Conservation (phyloP, 2,888 invertebrate genomes). For the Anthophora plumipes region DNA sequence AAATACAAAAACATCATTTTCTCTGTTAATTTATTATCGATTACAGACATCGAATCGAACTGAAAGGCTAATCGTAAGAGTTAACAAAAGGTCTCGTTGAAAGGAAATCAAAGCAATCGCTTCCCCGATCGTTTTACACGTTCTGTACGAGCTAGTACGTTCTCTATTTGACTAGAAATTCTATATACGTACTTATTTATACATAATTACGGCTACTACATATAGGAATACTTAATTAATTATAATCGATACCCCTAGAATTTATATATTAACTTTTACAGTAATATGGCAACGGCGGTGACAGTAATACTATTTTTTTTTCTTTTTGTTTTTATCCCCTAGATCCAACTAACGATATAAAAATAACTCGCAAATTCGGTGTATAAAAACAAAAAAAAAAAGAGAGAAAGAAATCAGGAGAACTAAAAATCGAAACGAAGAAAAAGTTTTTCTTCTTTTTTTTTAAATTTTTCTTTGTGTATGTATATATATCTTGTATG, state of each 20-base stretch:
- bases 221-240: slow-evolving; percentile 61
- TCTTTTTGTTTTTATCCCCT: slow-evolving; percentile 39
- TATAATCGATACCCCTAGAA: slow-evolving; percentile 48
- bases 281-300: slow-evolving; percentile 78
- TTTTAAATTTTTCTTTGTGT: not conserved
- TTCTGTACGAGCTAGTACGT: slow-evolving; percentile 57
- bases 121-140: slow-evolving; percentile 38
- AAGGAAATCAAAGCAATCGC: slow-evolving; percentile 16
- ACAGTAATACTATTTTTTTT: slow-evolving; percentile 68
- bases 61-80: not conserved
- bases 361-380: slow-evolving; percentile 52
- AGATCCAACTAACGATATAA: slow-evolving; percentile 71
- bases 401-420: slow-evolving; percentile 17
- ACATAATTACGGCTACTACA: slow-evolving; percentile 61
- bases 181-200: slow-evolving; percentile 69
- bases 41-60: slow-evolving; percentile 19
- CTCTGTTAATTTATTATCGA: slow-evolving; percentile 1
- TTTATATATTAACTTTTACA: slow-evolving; percentile 71
- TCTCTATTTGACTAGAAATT: slow-evolving; percentile 82
- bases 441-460: not conserved
- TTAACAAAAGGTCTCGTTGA: slow-evolving; percentile 8
- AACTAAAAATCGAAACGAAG: slow-evolving; percentile 9
- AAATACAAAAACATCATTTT: slow-evolving; percentile 24
- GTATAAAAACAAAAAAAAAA: slow-evolving; percentile 30
- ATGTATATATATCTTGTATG: too few relatives aligned